Evolutionary conservation across 2,888 invertebrate genomes (phyloP), one percentile per base, ranked within the genome.

Genomic region (Rhagonycha lutea): DNA sequence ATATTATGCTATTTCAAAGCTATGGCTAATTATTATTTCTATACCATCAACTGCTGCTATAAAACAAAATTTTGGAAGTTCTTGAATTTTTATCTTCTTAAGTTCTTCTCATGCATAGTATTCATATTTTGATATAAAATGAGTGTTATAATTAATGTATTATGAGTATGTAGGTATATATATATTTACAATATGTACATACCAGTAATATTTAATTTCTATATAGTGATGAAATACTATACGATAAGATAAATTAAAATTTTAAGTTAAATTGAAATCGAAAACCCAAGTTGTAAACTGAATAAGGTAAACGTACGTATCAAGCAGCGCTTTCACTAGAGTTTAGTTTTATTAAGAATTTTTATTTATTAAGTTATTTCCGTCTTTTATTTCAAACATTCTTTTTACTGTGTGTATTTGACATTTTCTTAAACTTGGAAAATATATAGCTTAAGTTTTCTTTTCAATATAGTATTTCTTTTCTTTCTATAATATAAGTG

Each of bases 361-460:
- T 65, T 65, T 65, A 65, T 65, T 65, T 65, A 65, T 65, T 24
- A 65, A 65, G 24, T 65, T 65, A 26, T 65, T n/a, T 65, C 18
- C 24, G n/a, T 65, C 63, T 65, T 65, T 65, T 65, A 65, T 65
- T 65, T 65, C 63, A 65, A 65, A 65, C 63, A 65, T 65, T 65
- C 63, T 65, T 65, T 65, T 65, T 65, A 65, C 63, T 65, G 26
- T 65, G 63, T 65, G 63, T 65, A 65, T 24, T 65, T 65, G 63
- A 65, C 63, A 26, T 65, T 65, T 65, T 65, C 14, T 65, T n/a
- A 65, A 65, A 65, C 24, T 65, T 65, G 24, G 23, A 65, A 61
- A 65, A 65, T 65, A 26, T 65, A 65, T 65, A n/a, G 63, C 63
- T 65, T 26, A 26, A 65, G 63, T 65, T 65, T 65, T 26, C 26